Evolutionary conservation across 2,797 vertebrate species (phyloP), one percentile per base, ranked within the genome.

Genomic region (Prunella strophiata): DNA sequence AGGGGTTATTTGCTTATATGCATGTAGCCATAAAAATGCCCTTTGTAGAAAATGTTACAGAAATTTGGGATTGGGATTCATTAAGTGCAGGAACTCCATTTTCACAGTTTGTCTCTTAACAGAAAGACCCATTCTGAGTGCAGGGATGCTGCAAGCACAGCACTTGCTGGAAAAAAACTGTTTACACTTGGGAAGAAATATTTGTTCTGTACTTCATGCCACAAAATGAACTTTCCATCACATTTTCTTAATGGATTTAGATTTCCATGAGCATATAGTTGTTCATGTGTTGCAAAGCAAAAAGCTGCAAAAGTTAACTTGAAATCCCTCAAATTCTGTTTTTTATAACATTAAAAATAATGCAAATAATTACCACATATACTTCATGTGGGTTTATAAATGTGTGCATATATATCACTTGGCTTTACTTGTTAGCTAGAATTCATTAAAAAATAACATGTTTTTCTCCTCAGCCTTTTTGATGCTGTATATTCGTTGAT

Each of bases 401-500:
- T 59, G 4, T 50, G 18, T 47, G 13, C 15, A 20, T 70, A 2
- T 73, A 1, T 79, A 63, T 87, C 18, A 30, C 13, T 58, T 89
- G 48, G 40, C 12, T 2, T 59, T 59, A 13, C 9, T 70, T 13
- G 5, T 40, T 40, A 34, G 40, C 59, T 54, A 61, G 61, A 96
- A 85, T 89, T 88, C 36, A 81, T 94, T 26, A 3, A 55, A 88
- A 51, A 51, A 54, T 77, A 5, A 48, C 74, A 54, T 83, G 50
- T 87, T 95, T 98, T 97, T 97, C 71, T 97, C 96, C 72, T 48
- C 98, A 99, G 99, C 98, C 98, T 99, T 97, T 99, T 99, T 97
- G 99, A 99, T 73, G 99, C 99, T 96, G 99, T 99, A 93, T 99
- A 99, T 98, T 99, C 99, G 43, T 96, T 99, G 98, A 97, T 99